Percentiles rank a stretch among this genome's conserved stretches.
Conservation (phyloP, 2,888 invertebrate genomes). For the Boloria euphrosyne region DNA sequence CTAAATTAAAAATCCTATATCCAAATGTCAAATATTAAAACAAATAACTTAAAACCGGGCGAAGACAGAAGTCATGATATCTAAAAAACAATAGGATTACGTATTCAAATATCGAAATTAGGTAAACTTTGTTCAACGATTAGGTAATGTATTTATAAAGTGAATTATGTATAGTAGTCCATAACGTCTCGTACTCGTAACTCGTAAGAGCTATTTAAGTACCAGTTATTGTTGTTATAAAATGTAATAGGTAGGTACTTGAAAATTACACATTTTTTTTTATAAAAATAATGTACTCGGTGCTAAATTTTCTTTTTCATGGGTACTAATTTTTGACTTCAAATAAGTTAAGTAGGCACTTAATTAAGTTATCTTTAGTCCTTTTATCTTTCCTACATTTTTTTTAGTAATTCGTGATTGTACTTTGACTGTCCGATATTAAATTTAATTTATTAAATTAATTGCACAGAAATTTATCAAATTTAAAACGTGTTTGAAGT, state of each 20-base stretch:
- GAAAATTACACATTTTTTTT: slow-evolving; percentile 6
- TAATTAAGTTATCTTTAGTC: no score
- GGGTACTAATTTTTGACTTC: neutral
- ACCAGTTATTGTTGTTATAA: slow-evolving; percentile 7
- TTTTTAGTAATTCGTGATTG: no score
- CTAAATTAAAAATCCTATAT: no score
- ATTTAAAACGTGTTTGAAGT: no score
- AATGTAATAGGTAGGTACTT: slow-evolving; percentile 10
- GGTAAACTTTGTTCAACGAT: slow-evolving; percentile 11
- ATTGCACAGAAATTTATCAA: no score
- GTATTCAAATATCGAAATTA: slow-evolving; percentile 13
- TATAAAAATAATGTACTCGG: neutral
- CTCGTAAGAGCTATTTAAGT: slow-evolving; percentile 10
- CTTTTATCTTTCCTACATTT: no score
- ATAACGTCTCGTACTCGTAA: neutral
- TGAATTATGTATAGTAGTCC: slow-evolving; percentile 19
- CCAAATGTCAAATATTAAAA: no score
- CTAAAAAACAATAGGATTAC: slow-evolving; percentile 6
- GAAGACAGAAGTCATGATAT: neutral
- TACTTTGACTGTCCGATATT: no score
- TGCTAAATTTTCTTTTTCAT: neutral
- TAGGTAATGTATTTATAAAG: slow-evolving; percentile 15
- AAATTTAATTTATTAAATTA: no score
- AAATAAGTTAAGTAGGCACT: no score
- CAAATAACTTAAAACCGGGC: no score